Percentiles rank a stretch among this genome's conserved stretches.
Evolutionary conservation across 2,888 invertebrate species (phyloP).

Genomic region (Ischnus inquisitorius): DNA sequence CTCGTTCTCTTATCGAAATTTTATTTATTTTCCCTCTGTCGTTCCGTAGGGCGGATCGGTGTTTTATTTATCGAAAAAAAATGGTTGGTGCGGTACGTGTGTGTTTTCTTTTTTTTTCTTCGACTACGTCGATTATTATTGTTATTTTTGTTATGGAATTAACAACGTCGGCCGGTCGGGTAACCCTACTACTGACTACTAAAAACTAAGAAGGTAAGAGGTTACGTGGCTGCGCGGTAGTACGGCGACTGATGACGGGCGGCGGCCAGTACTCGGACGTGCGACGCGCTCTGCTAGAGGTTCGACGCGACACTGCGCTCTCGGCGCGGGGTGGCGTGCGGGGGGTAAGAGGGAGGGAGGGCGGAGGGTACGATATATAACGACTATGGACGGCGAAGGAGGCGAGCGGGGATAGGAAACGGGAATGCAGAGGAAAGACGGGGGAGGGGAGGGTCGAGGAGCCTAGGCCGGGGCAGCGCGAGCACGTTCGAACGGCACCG

Average conservation of each 20-base stretch:
- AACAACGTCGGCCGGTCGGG: slow-evolving; percentile 48
- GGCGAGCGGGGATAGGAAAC: slow-evolving; percentile 85
- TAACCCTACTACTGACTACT: slow-evolving; percentile 84
- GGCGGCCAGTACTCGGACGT: slow-evolving; percentile 84
- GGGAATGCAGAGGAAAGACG: slow-evolving; percentile 84
- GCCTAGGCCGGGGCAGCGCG: slow-evolving; percentile 45
- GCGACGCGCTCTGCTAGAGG: slow-evolving; percentile 85
- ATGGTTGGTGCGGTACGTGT: too few species aligned
- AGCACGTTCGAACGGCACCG: slow-evolving; percentile 15
- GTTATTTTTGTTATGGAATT: not conserved
- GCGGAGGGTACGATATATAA: slow-evolving; percentile 80
- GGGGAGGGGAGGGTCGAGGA: slow-evolving; percentile 28
- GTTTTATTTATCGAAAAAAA: too few species aligned
- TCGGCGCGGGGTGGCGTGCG: slow-evolving; percentile 81
- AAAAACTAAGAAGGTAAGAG: slow-evolving; percentile 84
- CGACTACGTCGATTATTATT: slow-evolving; percentile 30
- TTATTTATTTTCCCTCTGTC: too few species aligned
- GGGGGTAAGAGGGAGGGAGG: slow-evolving; percentile 70
- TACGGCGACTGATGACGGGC: slow-evolving; percentile 85
- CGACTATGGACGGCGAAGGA: slow-evolving; percentile 86
- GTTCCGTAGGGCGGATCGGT: too few species aligned
- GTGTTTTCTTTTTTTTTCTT: not conserved
- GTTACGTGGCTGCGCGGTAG: slow-evolving; percentile 83
- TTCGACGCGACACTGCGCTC: slow-evolving; percentile 85
- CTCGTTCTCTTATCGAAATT: too few species aligned